Conservation (phyloP, 2,113 vertebrate genomes). For the Asarcornis scutulata region DNA sequence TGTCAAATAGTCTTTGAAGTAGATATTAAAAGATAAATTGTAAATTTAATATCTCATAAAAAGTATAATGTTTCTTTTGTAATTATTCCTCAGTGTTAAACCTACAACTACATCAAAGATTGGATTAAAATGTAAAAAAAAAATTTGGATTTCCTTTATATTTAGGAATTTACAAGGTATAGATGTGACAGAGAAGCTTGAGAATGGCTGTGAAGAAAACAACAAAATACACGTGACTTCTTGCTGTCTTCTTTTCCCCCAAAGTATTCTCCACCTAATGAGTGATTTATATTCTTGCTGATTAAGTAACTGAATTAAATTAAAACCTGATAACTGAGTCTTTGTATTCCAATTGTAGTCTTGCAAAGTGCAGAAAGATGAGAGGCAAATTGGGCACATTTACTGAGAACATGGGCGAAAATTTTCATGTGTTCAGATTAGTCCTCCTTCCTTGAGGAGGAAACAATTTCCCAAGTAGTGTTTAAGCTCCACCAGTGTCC, state of each 20-base stretch:
- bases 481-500: neutral
- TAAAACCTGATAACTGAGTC: neutral
- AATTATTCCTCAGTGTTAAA: constrained; percentile 28
- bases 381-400: neutral
- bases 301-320: constrained; percentile 50
- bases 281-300: constrained; percentile 31
- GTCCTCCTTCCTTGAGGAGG: no score
- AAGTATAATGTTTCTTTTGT: constrained; percentile 39
- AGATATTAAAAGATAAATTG: constrained; percentile 54
- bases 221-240: neutral
- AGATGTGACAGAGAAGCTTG: neutral
- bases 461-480: accelerated
- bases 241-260: constrained; percentile 26
- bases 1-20: constrained; percentile 63
- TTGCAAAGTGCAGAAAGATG: neutral
- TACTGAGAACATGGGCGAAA: neutral
- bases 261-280: neutral
- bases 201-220: neutral
- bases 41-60: constrained; percentile 48
- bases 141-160: neutral
- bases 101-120: constrained; percentile 9
- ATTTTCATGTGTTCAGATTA: accelerated
- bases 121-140: constrained; percentile 5
- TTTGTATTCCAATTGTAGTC: neutral
- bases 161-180: neutral